Percentiles rank a stretch among this genome's conserved stretches.
Conservation (phyloP, 1,140 invertebrate species). For the Drosophila malerkotliana region DNA sequence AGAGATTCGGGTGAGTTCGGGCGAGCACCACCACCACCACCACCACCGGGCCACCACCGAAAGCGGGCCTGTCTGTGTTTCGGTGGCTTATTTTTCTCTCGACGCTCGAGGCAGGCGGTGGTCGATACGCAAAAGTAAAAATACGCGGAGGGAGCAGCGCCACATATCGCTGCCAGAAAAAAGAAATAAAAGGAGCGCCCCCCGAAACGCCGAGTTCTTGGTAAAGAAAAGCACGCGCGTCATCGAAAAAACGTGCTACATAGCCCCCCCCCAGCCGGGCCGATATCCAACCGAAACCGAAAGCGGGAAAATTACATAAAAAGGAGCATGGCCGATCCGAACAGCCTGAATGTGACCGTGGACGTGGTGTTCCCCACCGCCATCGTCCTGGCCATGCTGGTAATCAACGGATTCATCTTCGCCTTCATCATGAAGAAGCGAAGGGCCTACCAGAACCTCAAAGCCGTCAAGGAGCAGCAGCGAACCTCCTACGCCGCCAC, state of each 20-base stretch:
- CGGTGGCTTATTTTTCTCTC: constrained; percentile 52
- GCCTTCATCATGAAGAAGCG: constrained; percentile 60
- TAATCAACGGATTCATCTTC: constrained; percentile 61
- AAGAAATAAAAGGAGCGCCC: constrained; percentile 64
- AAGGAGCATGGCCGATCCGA: constrained; percentile 36
- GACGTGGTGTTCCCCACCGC: constrained; percentile 63
- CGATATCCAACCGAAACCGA: constrained; percentile 6
- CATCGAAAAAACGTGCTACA: constrained; percentile 65
- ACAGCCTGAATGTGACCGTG: constrained; percentile 52
- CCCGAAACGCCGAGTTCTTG: not conserved
- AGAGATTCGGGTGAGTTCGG: constrained; percentile 20
- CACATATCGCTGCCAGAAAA: constrained; percentile 12
- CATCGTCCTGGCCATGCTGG: constrained; percentile 47
- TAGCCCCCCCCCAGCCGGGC: not conserved
- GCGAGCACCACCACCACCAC: constrained; percentile 5
- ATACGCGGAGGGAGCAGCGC: not conserved
- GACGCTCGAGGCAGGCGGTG: constrained; percentile 56
- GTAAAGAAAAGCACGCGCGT: constrained; percentile 64
- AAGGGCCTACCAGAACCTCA: constrained; percentile 33
- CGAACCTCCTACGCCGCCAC: constrained; percentile 18
- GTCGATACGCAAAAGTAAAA: constrained; percentile 1
- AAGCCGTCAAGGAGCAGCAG: constrained; percentile 8
- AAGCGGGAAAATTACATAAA: constrained; percentile 55
- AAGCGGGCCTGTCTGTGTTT: constrained; percentile 10
- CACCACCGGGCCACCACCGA: constrained; percentile 23